Conservation (phyloP, 2,888 invertebrate genomes). For the Phaedon cochleariae region DNA sequence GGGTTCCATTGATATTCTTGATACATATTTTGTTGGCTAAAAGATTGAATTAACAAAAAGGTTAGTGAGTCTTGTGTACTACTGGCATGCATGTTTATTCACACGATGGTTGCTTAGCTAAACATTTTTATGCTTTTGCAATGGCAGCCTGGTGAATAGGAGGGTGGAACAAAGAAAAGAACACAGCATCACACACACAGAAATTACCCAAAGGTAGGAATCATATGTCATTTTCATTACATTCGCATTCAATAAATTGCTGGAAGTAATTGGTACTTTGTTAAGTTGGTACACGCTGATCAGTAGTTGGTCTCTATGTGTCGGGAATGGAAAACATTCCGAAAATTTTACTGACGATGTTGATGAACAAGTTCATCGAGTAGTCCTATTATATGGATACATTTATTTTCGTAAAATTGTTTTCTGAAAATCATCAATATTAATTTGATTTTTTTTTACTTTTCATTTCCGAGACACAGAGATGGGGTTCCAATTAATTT, state of each 20-base stretch:
- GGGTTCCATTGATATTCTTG: neutral
- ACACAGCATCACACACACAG: conserved; percentile 73
- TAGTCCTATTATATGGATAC: no score
- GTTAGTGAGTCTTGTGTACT: conserved; percentile 23
- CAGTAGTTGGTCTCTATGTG: neutral
- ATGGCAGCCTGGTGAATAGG: conserved; percentile 72
- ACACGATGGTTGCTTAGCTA: conserved; percentile 46
- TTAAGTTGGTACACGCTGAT: neutral
- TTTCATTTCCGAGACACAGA: neutral
- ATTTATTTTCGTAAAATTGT: no score
- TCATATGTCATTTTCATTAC: conserved; percentile 41
- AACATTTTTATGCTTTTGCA: conserved; percentile 52
- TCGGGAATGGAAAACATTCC: neutral
- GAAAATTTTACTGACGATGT: no score
- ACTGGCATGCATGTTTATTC: conserved; percentile 24
- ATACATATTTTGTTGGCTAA: no score
- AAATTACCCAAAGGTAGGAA: conserved; percentile 71
- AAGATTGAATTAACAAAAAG: conserved; percentile 9
- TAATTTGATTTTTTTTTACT: neutral
- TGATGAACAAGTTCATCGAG: no score
- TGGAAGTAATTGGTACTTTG: neutral
- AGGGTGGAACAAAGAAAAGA: conserved; percentile 74
- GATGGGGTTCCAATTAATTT: neutral
- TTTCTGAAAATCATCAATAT: no score
- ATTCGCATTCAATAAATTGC: conserved; percentile 30